Base-by-base conservation (phyloP, 1,140 invertebrate genomes). In the Cheumatopsyche charites region DNA sequence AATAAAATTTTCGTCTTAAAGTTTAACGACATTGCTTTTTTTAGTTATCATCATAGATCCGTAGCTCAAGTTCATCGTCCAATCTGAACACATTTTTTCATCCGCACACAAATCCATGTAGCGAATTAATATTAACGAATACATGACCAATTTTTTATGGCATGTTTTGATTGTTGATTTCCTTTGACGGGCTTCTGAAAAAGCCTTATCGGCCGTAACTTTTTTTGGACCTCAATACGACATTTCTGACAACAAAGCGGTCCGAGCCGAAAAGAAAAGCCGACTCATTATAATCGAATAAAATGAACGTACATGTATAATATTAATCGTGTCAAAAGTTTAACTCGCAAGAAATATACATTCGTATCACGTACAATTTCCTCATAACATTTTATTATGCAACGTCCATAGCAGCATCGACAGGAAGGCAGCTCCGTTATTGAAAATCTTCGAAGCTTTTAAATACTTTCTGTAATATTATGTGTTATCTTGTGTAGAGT, bases 311-410 rank as follows among this genome's bases (percentile, higher is more conserved):
- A n/a, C n/a, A 58, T 23, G 9, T 36, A 36, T 36, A 58, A 25
- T n/a, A n/a, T n/a, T 25, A 58, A 58, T 58, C 55, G 21, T 58
- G 55, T 58, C 55, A 58, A 58, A 58, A 58, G 55, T 58, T 58
- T 58, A 58, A 58, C 23, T 23, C 3, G 25, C 9, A 58, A 5
- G 21, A 23, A 4, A 21, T 26, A n/a, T 7, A 11, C 26, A 63
- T 42, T 63, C 62, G 29, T 43, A 63, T 63, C 62, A 63, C 62
- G 62, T 63, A 43, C 26, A 23, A 63, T 63, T 63, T 63, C 62
- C 62, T 63, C 41, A 21, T 63, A 42, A 23, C 19, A 43, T 43
- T 63, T 43, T 43, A 63, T 63, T 63, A 63, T 63, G 62, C 62
- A 63, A 63, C 15, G 41, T 42, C 12, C 62, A 63, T 63, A 63